Conservation (phyloP, 1,140 invertebrate genomes). For the Diorhabda sublineata region DNA sequence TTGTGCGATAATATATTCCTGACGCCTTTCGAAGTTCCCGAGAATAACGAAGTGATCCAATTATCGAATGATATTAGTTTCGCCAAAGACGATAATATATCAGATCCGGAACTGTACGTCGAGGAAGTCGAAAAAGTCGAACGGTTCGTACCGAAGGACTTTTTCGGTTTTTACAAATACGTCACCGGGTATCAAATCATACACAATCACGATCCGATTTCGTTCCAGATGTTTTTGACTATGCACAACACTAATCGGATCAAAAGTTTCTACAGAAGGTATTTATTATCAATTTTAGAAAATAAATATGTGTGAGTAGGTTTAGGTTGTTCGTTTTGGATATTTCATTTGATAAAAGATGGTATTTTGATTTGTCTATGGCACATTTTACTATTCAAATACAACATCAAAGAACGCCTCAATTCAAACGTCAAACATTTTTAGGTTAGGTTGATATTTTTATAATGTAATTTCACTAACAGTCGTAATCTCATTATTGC, state of each 20-base stretch:
- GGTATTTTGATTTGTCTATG: too few species aligned
- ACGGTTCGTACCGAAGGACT: conserved; percentile 30
- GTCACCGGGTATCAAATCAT: conserved; percentile 35
- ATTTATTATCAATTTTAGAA: too few species aligned
- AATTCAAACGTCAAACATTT: too few species aligned
- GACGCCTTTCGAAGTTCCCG: conserved; percentile 1
- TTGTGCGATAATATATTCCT: not conserved
- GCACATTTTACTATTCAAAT: too few species aligned
- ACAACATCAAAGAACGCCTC: too few species aligned
- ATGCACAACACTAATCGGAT: conserved; percentile 34
- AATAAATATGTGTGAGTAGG: too few species aligned
- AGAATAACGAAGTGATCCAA: conserved; percentile 24
- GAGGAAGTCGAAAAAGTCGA: conserved; percentile 28
- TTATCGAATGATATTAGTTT: conserved; percentile 26
- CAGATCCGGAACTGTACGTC: conserved; percentile 28
- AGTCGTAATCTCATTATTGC: too few species aligned
- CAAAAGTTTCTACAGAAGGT: conserved; percentile 26
- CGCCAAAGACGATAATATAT: conserved; percentile 25
- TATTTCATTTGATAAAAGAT: too few species aligned
- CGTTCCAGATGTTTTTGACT: conserved; percentile 31
- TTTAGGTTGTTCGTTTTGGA: too few species aligned
- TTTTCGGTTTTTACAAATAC: conserved; percentile 31
- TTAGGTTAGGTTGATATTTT: too few species aligned
- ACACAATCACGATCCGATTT: conserved; percentile 29
- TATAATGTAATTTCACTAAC: too few species aligned